Base-by-base conservation (phyloP, 2,888 invertebrate species). In the Tinea semifulvella region DNA sequence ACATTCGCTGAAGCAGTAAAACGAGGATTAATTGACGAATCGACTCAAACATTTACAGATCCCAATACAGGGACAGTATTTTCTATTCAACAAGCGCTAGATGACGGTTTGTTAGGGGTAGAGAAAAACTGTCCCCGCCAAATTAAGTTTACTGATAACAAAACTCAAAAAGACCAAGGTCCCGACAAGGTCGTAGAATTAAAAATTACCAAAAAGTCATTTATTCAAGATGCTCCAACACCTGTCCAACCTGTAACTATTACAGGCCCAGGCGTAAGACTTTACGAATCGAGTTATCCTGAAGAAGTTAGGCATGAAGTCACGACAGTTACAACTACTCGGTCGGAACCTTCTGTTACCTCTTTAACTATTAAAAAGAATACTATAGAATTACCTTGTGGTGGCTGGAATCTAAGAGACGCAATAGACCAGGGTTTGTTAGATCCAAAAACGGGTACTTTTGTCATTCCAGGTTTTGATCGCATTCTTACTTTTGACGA, bases 381-480 rank as follows among this genome's bases (percentile, higher is more conserved):
- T 58, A 85, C 88, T 0, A 85, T 91, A 54, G 92, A 94, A 57
- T 65, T 96, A 20, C 96, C 96, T 1, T 83, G 85, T 10, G 91
- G 90, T 47, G 94, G 96, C 2, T 94, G 94, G 91, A 84, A 85
- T 46, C 80, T 97, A 2, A 83, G 85, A 44, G 91, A 94, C 56
- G 95, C 96, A 2, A 93, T 97, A 50, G 84, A 89, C 28, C 88
- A 89, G 60, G 88, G 88, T 45, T 68, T 94, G 2, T 92, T 96
- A 55, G 91, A 97, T 67, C 90, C 96, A 1, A 77, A 85, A 0
- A 88, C 87, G 1, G 97, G 98, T 2, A 74, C 92, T 25, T 94
- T 97, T 56, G 87, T 88, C 11, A 91, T 97, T 50, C 92, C 93
- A 1, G 91, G 91, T 10, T 94, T 95, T 4, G 94, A 95, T 63